Conservation (phyloP, 1,140 invertebrate species). For the Phocides pigmalion region DNA sequence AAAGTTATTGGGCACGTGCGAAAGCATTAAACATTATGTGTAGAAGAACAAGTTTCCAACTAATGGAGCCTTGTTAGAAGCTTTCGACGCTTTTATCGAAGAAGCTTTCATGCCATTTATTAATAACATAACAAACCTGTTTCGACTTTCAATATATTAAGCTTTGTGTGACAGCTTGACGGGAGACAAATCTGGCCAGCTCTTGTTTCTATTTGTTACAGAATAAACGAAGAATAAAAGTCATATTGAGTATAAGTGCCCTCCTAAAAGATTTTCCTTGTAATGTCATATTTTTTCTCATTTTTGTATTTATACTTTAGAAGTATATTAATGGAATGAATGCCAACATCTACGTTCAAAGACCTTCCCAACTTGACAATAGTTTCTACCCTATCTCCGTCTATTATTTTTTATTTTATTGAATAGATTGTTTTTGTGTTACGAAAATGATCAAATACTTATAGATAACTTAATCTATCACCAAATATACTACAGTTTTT, state of each 20-base stretch:
- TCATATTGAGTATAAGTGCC: not conserved
- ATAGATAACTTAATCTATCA: too few species aligned
- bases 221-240: not conserved
- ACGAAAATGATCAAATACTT: too few species aligned
- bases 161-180: not conserved
- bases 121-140: constrained; percentile 11
- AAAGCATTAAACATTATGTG: constrained; percentile 22
- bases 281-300: constrained; percentile 1
- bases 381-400: too few species aligned
- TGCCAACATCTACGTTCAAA: not conserved
- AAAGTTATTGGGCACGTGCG: constrained; percentile 2
- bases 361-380: too few species aligned
- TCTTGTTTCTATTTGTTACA: not conserved
- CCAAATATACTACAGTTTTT: too few species aligned
- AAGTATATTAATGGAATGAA: not conserved
- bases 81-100: constrained; percentile 34
- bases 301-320: not conserved
- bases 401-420: too few species aligned
- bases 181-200: not conserved
- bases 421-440: too few species aligned
- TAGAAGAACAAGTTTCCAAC: constrained; percentile 40
- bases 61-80: constrained; percentile 38
- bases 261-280: not conserved
- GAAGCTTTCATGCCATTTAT: constrained; percentile 33
- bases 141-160: not conserved